Percentiles rank a stretch among this genome's conserved stretches.
Evolutionary conservation across 53 echinoderm and acorn worm species (phyloP).

Genomic region (Paracentrotus lividus): DNA sequence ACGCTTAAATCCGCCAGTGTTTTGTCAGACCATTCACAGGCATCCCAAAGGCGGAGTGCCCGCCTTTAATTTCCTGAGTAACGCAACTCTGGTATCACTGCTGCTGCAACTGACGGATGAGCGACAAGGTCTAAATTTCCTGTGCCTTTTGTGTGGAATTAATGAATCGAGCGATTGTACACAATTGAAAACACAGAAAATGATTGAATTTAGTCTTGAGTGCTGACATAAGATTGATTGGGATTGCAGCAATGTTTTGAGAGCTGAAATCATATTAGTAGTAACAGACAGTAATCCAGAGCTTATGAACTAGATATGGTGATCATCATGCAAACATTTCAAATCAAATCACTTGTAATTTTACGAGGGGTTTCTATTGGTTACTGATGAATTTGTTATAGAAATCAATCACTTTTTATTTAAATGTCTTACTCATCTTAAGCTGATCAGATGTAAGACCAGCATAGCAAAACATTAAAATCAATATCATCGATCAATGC

Average conservation of each 20-base stretch:
- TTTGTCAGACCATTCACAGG: neutral
- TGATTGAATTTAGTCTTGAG: constrained; percentile 18
- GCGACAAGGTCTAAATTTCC: constrained; percentile 58
- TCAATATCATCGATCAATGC: too few relatives aligned
- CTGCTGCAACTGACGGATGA: constrained; percentile 13
- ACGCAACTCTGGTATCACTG: constrained; percentile 27
- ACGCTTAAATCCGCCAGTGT: constrained; percentile 15
- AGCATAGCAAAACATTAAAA: too few relatives aligned
- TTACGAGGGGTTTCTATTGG: neutral
- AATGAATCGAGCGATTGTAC: constrained; percentile 50
- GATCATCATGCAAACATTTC: neutral
- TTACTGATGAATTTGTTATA: too few relatives aligned
- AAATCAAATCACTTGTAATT: neutral
- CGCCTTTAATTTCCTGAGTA: constrained; percentile 66
- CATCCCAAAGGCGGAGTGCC: constrained; percentile 48
- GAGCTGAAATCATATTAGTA: neutral
- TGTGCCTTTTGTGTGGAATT: constrained; percentile 62
- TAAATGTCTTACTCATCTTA: too few relatives aligned
- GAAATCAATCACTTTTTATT: too few relatives aligned
- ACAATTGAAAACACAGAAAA: constrained; percentile 54
- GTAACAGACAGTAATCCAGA: neutral
- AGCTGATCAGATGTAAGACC: too few relatives aligned
- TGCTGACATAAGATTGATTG: constrained; percentile 29
- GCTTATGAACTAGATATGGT: neutral
- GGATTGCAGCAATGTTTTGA: constrained; percentile 10